Evolutionary conservation across 2,797 vertebrate species (phyloP), one percentile per base, ranked within the genome.

Genomic region (Alfaro cultratus): DNA sequence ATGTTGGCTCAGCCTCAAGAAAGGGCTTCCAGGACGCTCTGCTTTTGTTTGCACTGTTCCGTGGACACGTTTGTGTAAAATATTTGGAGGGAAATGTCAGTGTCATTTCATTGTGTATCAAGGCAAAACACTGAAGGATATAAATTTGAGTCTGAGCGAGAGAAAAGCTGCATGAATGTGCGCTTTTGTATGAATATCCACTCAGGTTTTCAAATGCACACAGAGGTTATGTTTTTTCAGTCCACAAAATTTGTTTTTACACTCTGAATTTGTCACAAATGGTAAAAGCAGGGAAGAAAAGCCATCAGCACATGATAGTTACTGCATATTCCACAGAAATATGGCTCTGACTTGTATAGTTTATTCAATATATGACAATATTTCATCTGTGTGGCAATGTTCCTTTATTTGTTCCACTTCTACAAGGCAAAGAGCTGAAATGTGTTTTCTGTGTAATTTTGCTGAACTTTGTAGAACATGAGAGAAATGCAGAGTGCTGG

Each of bases 71-170:
- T 41, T 29, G 76, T 36, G 79, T 79, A 83, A 86, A 89, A 91
- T 77, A 87, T 80, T 85, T 78, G 67, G 8, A 75, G 77, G 86
- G 80, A 76, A 82, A 87, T 91, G 91, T 90, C 89, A 91, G 86
- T 90, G 91, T 92, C 88, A 85, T 85, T 88, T 87, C 78, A 88
- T 91, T 90, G 82, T 90, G 88, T 87, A 87, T 89, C 87, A 89
- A 92, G 90, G 93, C 85, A 83, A 89, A 92, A 86, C 86, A 87
- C 84, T 74, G 80, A 88, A 60, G 53, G 81, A 76, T 79, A 76
- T 84, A 83, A 88, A 90, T 91, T 87, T 82, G 83, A 71, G 71
- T 74, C 31, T 78, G 77, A 74, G 46, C 29, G 41, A 75, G 21
- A 21, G 47, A 26, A 71, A 74, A 53, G 5, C 47, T 46, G 51